A percentile compares a stretch with the other conserved stretches of the same genome.
These are phyloP conservation scores for Tipula unca DNA, from an alignment of 2,888 invertebrate species.

Conservation along the genomic window DNA sequence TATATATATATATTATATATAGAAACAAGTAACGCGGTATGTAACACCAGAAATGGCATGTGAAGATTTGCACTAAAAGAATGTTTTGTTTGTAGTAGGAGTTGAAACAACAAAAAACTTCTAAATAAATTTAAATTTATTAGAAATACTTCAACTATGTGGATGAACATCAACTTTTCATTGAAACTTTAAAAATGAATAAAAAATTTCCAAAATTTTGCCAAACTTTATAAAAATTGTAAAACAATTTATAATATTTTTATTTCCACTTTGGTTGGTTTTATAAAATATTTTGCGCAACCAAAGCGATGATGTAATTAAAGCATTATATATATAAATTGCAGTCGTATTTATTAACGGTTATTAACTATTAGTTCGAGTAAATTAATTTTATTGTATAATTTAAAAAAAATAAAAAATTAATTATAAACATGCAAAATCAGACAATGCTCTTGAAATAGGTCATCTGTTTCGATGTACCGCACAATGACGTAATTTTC, in stretches of 20 bases:
- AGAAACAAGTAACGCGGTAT: neutral
- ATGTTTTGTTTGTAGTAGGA: neutral
- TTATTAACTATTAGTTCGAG: neutral
- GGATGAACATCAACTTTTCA: neutral
- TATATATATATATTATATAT: neutral
- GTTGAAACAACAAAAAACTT: neutral
- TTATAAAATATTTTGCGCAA: neutral
- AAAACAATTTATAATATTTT: neutral
- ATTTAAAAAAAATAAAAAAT: neutral
- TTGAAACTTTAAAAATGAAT: neutral
- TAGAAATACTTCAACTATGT: neutral
- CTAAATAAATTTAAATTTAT: neutral
- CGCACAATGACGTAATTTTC: neutral
- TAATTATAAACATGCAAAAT: neutral
- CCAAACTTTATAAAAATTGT: neutral
- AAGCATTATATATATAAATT: neutral
- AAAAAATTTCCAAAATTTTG: neutral
- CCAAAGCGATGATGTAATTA: neutral
- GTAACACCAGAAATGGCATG: neutral
- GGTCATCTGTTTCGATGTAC: neutral
- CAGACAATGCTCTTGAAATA: neutral
- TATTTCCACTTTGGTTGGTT: neutral
- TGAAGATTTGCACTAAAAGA: neutral
- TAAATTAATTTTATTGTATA: neutral
- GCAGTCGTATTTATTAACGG: neutral